phyloP scores from a whole-genome alignment of 1,140 invertebrate species.

The Drosophila quadrilineata region DNA sequence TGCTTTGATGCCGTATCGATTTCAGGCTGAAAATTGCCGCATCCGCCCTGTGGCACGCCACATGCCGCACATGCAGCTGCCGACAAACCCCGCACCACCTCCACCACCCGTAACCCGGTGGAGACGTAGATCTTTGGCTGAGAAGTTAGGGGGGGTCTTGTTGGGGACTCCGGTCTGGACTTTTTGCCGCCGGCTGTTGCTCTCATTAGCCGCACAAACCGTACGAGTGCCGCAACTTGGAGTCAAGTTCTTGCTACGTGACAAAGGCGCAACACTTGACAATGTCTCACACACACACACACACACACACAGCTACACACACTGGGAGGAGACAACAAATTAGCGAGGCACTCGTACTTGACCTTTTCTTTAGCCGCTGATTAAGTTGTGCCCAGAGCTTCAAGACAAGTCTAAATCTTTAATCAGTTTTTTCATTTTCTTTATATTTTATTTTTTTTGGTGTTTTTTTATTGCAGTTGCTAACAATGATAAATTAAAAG shows the following conservation, averaged over 20 bases:
- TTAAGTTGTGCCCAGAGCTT: conserved; percentile 51
- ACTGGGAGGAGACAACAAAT: conserved; percentile 54
- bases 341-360: conserved; percentile 68
- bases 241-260: conserved; percentile 75
- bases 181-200: conserved; percentile 59
- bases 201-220: conserved; percentile 45
- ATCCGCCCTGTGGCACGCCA: conserved; percentile 51
- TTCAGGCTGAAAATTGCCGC: conserved; percentile 74
- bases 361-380: conserved; percentile 61
- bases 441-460: too few species aligned
- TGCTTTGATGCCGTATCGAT: conserved; percentile 77
- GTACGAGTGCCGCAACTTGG: conserved; percentile 25
- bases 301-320: conserved; percentile 31
- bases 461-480: too few species aligned
- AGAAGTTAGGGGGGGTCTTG: too few species aligned
- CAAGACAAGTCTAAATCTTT: too few species aligned
- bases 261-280: conserved; percentile 75
- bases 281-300: conserved; percentile 49
- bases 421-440: too few species aligned
- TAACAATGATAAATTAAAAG: too few species aligned
- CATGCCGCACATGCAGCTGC: conserved; percentile 15
- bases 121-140: background rate
- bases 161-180: conserved; percentile 35
- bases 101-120: too few species aligned
- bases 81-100: conserved; percentile 7